Evolutionary conservation across 1,140 invertebrate species (phyloP).

Genomic region (Chelonus insularis): DNA sequence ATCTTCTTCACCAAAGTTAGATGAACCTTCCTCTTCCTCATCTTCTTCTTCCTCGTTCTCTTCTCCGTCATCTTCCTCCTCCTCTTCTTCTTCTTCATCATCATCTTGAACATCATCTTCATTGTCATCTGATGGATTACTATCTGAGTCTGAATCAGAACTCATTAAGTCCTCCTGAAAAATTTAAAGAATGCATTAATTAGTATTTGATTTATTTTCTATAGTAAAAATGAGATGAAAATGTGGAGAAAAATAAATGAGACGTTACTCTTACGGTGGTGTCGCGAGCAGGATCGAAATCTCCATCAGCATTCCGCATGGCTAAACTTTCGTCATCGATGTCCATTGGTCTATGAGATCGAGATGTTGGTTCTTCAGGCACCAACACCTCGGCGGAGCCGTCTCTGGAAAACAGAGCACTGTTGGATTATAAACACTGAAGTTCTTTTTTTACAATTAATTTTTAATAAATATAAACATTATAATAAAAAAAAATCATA

Average conservation of each 20-base stretch:
- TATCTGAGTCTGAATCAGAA: conserved; percentile 62
- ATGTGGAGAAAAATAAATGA: conserved; percentile 2
- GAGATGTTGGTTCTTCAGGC: conserved; percentile 51
- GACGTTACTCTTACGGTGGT: conserved; percentile 54
- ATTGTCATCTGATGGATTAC: conserved; percentile 59
- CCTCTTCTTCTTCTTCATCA: conserved; percentile 66
- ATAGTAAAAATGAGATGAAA: conserved; percentile 10
- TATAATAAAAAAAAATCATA: conserved; percentile 34
- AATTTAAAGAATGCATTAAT: too few relatives aligned
- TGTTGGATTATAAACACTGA: conserved; percentile 58
- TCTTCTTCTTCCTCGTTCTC: conserved; percentile 66
- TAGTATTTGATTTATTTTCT: conserved; percentile 19
- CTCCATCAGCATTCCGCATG: conserved; percentile 50
- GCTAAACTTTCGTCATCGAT: conserved; percentile 56
- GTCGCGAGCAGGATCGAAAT: conserved; percentile 55
- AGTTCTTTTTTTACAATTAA: conserved; percentile 20
- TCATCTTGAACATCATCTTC: conserved; percentile 64
- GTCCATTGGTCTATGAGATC: conserved; percentile 57
- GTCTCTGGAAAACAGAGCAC: conserved; percentile 57
- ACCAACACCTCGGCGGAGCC: conserved; percentile 53
- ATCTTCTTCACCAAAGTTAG: conserved; percentile 62
- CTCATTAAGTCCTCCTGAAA: conserved; percentile 64
- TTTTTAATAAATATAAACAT: background rate
- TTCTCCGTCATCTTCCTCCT: conserved; percentile 61
- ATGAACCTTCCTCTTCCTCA: conserved; percentile 68